phyloP scores from a whole-genome alignment of 2,888 invertebrate genomes.

The Zeuzera pyrina region DNA sequence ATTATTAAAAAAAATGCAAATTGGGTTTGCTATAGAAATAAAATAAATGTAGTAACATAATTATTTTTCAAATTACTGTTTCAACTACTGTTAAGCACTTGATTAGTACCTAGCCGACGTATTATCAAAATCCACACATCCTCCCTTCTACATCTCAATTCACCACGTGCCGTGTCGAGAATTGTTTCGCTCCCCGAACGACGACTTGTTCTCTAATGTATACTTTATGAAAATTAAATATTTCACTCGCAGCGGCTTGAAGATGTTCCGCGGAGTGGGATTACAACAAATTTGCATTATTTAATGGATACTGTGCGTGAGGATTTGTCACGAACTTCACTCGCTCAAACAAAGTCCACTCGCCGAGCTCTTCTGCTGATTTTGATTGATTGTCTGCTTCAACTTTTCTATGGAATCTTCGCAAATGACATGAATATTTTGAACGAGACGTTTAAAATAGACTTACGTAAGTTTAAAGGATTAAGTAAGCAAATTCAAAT shows the following conservation, averaged over 20 bases:
- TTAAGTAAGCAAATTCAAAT: too few relatives aligned
- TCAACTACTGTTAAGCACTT: neutral
- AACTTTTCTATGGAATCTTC: neutral
- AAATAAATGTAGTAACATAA: neutral
- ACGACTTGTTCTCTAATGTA: constrained; percentile 52
- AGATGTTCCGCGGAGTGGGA: constrained; percentile 50
- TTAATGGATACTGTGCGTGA: constrained; percentile 67
- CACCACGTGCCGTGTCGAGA: constrained; percentile 10
- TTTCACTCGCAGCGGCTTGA: constrained; percentile 50
- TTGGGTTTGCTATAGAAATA: neutral
- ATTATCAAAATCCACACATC: neutral
- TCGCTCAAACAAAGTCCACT: constrained; percentile 28
- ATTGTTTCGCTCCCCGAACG: constrained; percentile 26
- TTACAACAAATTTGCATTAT: constrained; percentile 72
- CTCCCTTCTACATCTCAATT: neutral
- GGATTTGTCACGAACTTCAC: constrained; percentile 58
- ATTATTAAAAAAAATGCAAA: too few relatives aligned
- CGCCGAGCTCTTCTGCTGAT: constrained; percentile 28
- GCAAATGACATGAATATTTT: neutral
- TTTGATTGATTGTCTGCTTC: constrained; percentile 36
- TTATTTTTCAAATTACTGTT: neutral
- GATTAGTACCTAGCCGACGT: neutral
- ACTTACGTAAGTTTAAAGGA: neutral
- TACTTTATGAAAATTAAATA: constrained; percentile 73
- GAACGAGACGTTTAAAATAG: neutral